Conservation (phyloP, 2,113 vertebrate species). For the Coregonus clupeaformis region DNA sequence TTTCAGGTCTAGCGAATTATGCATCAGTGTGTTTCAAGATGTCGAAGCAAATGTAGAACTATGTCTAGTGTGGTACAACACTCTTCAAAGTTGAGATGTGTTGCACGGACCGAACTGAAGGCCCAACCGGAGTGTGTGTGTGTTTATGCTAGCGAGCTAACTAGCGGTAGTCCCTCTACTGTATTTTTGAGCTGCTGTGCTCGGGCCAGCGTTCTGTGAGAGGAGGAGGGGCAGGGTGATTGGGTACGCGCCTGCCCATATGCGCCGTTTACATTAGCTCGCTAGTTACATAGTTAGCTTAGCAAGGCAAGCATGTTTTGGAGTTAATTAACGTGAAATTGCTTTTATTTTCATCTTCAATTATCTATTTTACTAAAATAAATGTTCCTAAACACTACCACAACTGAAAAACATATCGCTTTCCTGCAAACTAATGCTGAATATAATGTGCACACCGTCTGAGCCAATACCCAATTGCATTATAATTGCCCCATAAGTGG, state of each 20-base stretch:
- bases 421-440: too few relatives aligned
- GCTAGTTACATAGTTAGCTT: not conserved
- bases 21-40: not conserved
- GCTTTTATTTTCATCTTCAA: too few relatives aligned
- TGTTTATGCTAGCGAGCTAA: slow-evolving; percentile 15
- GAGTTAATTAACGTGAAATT: too few relatives aligned
- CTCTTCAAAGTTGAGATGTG: slow-evolving; percentile 5
- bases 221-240: not conserved
- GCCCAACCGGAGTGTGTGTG: slow-evolving; percentile 8
- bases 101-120: not conserved
- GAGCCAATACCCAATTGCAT: too few relatives aligned
- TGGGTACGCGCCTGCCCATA: slow-evolving; percentile 27
- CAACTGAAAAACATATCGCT: too few relatives aligned
- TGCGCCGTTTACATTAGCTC: too few relatives aligned
- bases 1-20: too few relatives aligned
- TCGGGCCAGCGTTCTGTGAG: slow-evolving; percentile 51
- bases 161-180: not conserved
- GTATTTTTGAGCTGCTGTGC: slow-evolving; percentile 25
- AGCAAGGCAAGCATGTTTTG: too few relatives aligned
- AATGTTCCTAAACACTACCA: too few relatives aligned
- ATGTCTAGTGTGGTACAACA: not conserved
- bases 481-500: too few relatives aligned
- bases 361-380: too few relatives aligned
- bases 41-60: not conserved
- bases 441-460: too few relatives aligned